A percentile compares a stretch with the other conserved stretches of the same genome.
Evolutionary conservation across 2,797 vertebrate genomes (phyloP).

Genomic region (Falco rusticolus): DNA sequence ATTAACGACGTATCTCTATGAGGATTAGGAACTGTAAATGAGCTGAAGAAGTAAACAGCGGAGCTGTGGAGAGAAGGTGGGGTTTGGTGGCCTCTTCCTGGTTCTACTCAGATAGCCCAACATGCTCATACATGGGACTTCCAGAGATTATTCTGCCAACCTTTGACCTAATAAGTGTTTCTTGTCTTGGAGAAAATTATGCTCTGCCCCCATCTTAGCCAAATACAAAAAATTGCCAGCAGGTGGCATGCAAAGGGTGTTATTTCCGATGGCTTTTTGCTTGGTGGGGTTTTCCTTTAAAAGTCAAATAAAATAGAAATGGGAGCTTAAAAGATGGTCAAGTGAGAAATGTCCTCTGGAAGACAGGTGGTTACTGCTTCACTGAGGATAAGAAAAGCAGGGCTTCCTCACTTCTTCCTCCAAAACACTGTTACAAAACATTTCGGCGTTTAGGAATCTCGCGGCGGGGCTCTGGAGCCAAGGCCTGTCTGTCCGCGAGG

Average conservation of each 20-base stretch:
- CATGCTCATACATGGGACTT: fast-evolving
- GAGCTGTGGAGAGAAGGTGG: background rate
- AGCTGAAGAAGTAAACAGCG: background rate
- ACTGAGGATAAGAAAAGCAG: background rate
- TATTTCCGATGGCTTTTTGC: background rate
- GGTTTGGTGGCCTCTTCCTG: background rate
- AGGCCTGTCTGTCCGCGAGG: background rate
- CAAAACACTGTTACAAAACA: background rate
- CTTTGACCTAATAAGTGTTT: background rate
- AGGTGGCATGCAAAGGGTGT: constrained; percentile 72
- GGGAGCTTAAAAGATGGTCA: background rate
- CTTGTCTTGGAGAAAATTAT: background rate
- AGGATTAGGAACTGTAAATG: background rate
- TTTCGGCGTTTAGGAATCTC: background rate
- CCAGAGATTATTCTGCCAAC: background rate
- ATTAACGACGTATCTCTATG: background rate
- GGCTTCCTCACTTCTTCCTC: background rate
- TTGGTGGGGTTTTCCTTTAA: background rate
- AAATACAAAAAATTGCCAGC: constrained; percentile 55
- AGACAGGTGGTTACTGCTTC: background rate
- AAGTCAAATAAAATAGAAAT: background rate
- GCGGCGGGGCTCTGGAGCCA: background rate
- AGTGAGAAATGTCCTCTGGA: background rate
- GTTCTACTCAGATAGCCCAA: background rate
- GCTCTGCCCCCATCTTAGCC: background rate